Evolutionary conservation across 2,113 vertebrate species (phyloP), one percentile per base, ranked within the genome.

Genomic region (Zootoca vivipara): DNA sequence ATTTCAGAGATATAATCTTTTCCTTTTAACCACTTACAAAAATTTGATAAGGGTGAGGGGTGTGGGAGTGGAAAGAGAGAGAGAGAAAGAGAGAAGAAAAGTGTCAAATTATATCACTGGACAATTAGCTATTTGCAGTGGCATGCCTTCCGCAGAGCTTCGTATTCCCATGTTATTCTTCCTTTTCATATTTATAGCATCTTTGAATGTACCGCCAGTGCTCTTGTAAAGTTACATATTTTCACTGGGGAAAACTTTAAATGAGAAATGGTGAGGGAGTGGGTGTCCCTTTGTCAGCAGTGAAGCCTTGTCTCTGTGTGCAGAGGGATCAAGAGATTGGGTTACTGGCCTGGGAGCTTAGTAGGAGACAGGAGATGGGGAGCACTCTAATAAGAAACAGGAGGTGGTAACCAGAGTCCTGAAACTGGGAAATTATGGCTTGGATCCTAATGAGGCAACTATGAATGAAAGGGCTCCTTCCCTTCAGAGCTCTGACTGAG

Each of bases 1-100:
- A 86, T 70, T 78, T 30, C 80, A 77, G 83, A 86, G n/a, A 64
- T 40, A 46, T 35, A 13, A 78, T n/a, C 3, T 78, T 80, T 85
- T 56, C 26, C 22, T 2, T 26, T 8, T 40, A 22, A 56, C 24
- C 56, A 69, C 12, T 84, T 72, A 15, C 12, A 82, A 64, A 70
- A 64, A 74, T 2, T 3, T 82, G 10, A 35, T 64, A 69, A 16
- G 58, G 58, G 58, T 2, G 33, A 58, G 78, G 52, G 26, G 20
- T 40, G 52, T 80, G 22, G 35, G 1, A 7, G 5, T 20, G 33
- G 64, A 42, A 30, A 15, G 52, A 33, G 2, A 33, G 15, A n/a
- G 7, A 42, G 35, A 24, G 16, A 82, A 24, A 75, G 38, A 65
- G 22, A 58, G 56, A 22, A 26, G 12, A 33, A 38, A 77, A 65